Evolutionary conservation across 2,888 invertebrate species (phyloP).

Genomic region (Parapristionchus giblindavisi): DNA sequence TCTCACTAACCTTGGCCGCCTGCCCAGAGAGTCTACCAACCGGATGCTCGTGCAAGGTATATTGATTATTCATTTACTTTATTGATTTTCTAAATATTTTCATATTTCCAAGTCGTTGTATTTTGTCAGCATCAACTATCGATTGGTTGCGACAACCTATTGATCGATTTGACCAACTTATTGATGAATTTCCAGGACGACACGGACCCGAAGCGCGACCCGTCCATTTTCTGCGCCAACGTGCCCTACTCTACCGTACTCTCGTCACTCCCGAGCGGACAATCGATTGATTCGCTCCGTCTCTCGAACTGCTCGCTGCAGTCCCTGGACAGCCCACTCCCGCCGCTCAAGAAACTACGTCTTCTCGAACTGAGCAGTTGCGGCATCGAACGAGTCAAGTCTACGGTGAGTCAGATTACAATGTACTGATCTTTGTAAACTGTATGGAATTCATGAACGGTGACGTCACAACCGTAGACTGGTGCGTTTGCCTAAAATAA

Average conservation of each 20-base stretch:
- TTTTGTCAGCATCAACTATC: not conserved
- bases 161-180: no score
- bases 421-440: no score
- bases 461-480: no score
- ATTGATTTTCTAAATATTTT: not conserved
- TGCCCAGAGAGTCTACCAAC: not conserved
- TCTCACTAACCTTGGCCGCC: no score
- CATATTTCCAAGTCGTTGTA: not conserved
- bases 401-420: constrained; percentile 1
- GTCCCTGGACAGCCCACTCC: not conserved
- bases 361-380: constrained; percentile 12
- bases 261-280: not conserved
- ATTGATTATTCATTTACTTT: not conserved
- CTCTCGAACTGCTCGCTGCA: constrained; percentile 18
- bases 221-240: constrained; percentile 12
- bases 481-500: no score
- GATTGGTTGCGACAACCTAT: not conserved
- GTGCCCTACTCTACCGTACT: constrained; percentile 6
- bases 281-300: constrained; percentile 6
- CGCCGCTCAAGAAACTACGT: constrained; percentile 14
- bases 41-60: constrained; percentile 23
- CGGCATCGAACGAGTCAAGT: constrained; percentile 7
- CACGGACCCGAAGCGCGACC: no score
- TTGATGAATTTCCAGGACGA: no score
- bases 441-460: no score